Base-by-base conservation (phyloP, 1,140 invertebrate genomes). In the Lineus longissimus region DNA sequence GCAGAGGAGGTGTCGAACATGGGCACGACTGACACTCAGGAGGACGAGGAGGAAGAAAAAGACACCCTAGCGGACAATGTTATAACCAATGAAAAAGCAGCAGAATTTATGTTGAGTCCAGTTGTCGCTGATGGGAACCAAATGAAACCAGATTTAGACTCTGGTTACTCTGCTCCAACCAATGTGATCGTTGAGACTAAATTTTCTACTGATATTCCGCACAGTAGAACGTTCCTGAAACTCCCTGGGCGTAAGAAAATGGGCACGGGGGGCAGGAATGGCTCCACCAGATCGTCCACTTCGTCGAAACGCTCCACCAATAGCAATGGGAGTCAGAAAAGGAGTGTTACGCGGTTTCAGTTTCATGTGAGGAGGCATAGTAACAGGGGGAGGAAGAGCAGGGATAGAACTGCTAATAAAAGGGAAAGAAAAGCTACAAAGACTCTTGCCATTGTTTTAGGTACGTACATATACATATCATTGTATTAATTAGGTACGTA, bases 371-470 rank as follows among this genome's bases (percentile, higher is more conserved):
- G 33, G 57, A 78, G 72, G 43, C 47, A 51, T n/a, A 78, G 73
- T 68, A 59, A 74, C 63, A 78, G 76, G 71, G 65, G 73, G 64
- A 66, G 19, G 77, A 77, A 66, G 76, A 76, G 23, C 41, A 19
- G 92, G 43, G 93, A 95, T 76, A 96, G 95, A 76, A 94, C 92
- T 25, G 94, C 93, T 0, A 94, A 92, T 1, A 94, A 93, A 78
- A 92, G 93, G 76, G 97, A 99, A 79, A 88, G 94, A 64, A 97
- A 99, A 83, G 96, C 97, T n/a, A 99, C 97, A 4, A 98, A 99
- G 85, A 99, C 97, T 17, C 82, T 99, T 36, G 96, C 95, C 65
- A 98, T 99, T 79, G 97, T 99, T 67, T 86, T 99, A 78, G 96
- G 97, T 98, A 85, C 88, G 87, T 69, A 36, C 31, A 43, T n/a